Evolutionary conservation across 2,113 vertebrate species (phyloP).

Genomic region (Oncorhynchus tshawytscha): DNA sequence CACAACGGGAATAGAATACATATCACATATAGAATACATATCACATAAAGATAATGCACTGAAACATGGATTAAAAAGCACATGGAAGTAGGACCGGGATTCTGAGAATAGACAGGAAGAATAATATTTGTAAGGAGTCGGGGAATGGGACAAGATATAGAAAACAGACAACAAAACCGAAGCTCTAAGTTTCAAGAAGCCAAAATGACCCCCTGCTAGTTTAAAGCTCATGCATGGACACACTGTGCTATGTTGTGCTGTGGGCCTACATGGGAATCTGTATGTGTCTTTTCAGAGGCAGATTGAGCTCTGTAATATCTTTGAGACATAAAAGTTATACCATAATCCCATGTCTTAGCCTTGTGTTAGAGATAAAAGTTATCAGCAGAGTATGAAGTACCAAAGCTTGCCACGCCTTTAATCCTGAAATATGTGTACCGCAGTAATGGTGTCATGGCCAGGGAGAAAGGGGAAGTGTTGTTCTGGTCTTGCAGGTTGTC

Average conservation of each 20-base stretch:
- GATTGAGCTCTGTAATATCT: constrained; percentile 24
- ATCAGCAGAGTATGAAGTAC: constrained; percentile 51
- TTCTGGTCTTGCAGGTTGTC: neutral
- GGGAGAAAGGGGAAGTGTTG: too few species aligned
- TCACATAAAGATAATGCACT: constrained; percentile 53
- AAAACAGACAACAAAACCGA: constrained; percentile 19
- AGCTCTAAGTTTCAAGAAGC: constrained; percentile 3
- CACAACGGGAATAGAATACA: constrained; percentile 44
- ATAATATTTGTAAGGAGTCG: constrained; percentile 39
- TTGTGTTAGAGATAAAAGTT: constrained; percentile 55
- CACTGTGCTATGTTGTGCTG: neutral
- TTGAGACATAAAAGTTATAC: constrained; percentile 31
- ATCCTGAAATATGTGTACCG: constrained; percentile 28
- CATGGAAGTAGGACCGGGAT: constrained; percentile 6
- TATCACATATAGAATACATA: constrained; percentile 30
- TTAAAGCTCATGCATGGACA: neutral
- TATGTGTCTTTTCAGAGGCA: constrained; percentile 28
- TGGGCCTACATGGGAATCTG: neutral
- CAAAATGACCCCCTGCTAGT: constrained; percentile 4
- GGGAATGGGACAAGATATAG: constrained; percentile 31
- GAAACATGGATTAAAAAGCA: constrained; percentile 51
- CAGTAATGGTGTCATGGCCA: constrained; percentile 40
- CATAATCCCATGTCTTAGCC: constrained; percentile 32
- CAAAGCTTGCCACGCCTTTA: constrained; percentile 45
- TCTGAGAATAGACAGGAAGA: constrained; percentile 28